Conservation (phyloP, 2,113 vertebrate genomes). For the Melozone crissalis region DNA sequence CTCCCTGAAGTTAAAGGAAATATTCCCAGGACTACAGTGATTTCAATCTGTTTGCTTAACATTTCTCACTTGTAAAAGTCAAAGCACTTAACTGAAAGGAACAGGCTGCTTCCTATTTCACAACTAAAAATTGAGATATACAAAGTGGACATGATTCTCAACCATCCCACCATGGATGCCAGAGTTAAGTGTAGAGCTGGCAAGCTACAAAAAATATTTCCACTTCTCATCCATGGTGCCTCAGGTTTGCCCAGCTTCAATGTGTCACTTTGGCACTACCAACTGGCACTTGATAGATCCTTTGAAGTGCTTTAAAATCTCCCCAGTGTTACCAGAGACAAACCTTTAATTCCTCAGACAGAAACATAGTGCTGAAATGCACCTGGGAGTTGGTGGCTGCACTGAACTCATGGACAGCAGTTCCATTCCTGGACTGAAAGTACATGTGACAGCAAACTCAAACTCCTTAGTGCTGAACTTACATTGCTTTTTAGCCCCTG, state of each 20-base stretch:
- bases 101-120: not conserved
- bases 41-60: constrained; percentile 49
- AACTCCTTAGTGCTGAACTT: not conserved
- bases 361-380: not conserved
- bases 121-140: not conserved
- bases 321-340: not conserved
- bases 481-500: not conserved
- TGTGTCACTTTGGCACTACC: accelerated
- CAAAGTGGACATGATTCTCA: not conserved
- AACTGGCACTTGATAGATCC: not conserved
- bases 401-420: not conserved
- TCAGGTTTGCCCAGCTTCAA: not conserved
- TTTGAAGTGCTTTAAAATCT: not conserved
- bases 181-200: not conserved
- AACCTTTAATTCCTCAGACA: not conserved
- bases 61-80: constrained; percentile 24
- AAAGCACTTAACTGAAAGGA: constrained; percentile 14
- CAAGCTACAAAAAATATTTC: not conserved
- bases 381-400: not conserved
- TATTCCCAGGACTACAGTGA: constrained; percentile 8
- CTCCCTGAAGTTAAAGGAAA: constrained; percentile 22
- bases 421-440: not conserved
- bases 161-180: not conserved
- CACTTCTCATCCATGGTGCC: not conserved
- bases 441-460: not conserved